phyloP scores from a whole-genome alignment of 2,113 vertebrate genomes.

The Cinclus cinclus region DNA sequence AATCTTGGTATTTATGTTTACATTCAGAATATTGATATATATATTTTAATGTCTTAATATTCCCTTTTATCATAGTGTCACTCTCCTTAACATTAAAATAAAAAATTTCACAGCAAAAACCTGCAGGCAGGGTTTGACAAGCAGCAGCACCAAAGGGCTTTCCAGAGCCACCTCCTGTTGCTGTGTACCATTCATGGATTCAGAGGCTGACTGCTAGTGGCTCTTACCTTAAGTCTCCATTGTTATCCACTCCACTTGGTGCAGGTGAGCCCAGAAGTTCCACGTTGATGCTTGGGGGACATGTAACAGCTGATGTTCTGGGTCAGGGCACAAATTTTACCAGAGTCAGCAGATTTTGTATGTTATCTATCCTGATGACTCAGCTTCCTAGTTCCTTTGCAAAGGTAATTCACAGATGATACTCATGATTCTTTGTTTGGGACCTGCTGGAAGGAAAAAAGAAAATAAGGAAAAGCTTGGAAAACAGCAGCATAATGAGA shows the following conservation, averaged over 20 bases:
- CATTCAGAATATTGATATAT: constrained; percentile 19
- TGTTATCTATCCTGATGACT: constrained; percentile 23
- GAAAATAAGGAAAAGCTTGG: neutral
- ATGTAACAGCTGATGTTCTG: constrained; percentile 45
- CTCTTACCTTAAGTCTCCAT: constrained; percentile 33
- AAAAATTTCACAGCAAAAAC: constrained; percentile 32
- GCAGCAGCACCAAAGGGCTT: constrained; percentile 34
- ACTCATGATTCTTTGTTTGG: constrained; percentile 7
- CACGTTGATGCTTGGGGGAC: constrained; percentile 11
- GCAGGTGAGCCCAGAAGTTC: neutral
- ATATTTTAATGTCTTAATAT: constrained; percentile 22
- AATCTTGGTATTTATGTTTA: constrained; percentile 36
- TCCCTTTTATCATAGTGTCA: constrained; percentile 19
- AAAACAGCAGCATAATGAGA: constrained; percentile 32
- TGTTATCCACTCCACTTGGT: neutral
- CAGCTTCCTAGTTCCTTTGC: constrained; percentile 44
- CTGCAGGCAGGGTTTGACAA: constrained; percentile 22
- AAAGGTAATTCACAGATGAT: constrained; percentile 35
- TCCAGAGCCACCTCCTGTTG: neutral
- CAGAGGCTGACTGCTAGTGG: constrained; percentile 9
- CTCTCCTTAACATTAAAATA: constrained; percentile 26
- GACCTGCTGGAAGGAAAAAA: constrained; percentile 41
- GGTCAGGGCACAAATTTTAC: constrained; percentile 52
- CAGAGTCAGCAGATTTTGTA: constrained; percentile 56
- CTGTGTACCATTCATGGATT: neutral